Base-by-base conservation (phyloP, 2,797 vertebrate species). In the Liparis tanakae region DNA sequence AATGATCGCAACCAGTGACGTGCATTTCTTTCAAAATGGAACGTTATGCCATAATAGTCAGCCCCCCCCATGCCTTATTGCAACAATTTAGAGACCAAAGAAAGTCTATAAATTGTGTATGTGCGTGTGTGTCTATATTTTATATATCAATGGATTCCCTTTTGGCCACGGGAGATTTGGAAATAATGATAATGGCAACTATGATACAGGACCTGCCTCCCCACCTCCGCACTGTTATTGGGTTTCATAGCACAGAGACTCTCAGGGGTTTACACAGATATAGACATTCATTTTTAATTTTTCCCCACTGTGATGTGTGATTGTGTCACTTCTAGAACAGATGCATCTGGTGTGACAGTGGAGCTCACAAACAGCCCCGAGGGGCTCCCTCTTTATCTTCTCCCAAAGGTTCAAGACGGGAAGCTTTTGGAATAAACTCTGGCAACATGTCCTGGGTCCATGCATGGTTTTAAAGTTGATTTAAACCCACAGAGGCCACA, bases 111-210 rank as follows among this genome's bases (percentile, higher is more conserved):
- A n/a, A n/a, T n/a, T n/a, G n/a, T n/a, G n/a, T n/a, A n/a, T n/a
- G n/a, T n/a, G n/a, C 2, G 10, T 39, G 10, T 39, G 7, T 8
- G 8, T 39, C 1, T 39, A 10, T 14, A 43, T 13, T n/a, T n/a
- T n/a, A 30, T 30, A 30, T 30, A 30, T 30, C 0, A 0, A 36
- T 39, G 67, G 67, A 88, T 84, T 79, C 82, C 87, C 82, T 70
- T 71, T 65, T 50, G 79, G 68, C 75, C 62, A 22, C 5, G 0
- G 64, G 57, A 73, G 76, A 83, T 85, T 74, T 80, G 68, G 61
- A 72, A 74, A 83, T 88, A 78, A 82, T 78, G 81, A 86, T 84
- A 77, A 74, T 22, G 33, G 81, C 83, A 84, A 82, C 57, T 50
- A 60, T 70, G 69, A 70, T 80, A 64, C 39, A 50, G 64, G 39